phyloP scores from a whole-genome alignment of 1,140 invertebrate species.

The Acromyrmex charruanus region DNA sequence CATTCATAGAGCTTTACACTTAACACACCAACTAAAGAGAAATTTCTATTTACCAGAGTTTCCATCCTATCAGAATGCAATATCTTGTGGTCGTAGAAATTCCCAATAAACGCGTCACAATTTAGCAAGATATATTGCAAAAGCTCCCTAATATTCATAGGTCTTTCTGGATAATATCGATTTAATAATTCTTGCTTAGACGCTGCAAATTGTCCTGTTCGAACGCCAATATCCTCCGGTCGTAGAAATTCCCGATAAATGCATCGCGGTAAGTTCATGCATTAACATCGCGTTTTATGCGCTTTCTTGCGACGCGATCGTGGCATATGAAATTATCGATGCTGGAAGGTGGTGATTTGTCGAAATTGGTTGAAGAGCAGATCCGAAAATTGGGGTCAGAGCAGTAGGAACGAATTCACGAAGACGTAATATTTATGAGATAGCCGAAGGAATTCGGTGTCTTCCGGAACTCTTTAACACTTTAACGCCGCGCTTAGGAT shows the following conservation, averaged over 20 bases:
- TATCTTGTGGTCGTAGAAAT: background rate
- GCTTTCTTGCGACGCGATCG: background rate
- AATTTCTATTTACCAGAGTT: slow-evolving; percentile 10
- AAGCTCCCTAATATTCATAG: background rate
- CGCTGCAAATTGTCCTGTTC: slow-evolving; percentile 14
- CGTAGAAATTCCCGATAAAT: background rate
- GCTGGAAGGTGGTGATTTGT: slow-evolving; percentile 62
- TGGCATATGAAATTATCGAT: slow-evolving; percentile 19
- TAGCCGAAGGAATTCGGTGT: slow-evolving; percentile 46
- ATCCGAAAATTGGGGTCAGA: slow-evolving; percentile 64
- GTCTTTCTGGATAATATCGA: background rate
- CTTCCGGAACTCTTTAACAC: slow-evolving; percentile 73
- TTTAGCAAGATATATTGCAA: slow-evolving; percentile 8
- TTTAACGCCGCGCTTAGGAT: slow-evolving; percentile 72
- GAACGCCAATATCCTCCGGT: slow-evolving; percentile 3
- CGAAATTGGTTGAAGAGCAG: slow-evolving; percentile 50
- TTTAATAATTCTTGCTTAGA: background rate
- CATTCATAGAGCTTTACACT: background rate
- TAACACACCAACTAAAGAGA: background rate
- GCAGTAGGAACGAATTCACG: slow-evolving; percentile 36
- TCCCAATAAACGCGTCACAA: background rate
- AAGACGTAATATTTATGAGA: slow-evolving; percentile 70
- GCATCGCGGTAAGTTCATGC: background rate
- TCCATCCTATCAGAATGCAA: background rate
- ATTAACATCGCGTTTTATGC: slow-evolving; percentile 22